Base-by-base conservation (phyloP, 2,888 invertebrate genomes). In the Drosophila phalerata region DNA sequence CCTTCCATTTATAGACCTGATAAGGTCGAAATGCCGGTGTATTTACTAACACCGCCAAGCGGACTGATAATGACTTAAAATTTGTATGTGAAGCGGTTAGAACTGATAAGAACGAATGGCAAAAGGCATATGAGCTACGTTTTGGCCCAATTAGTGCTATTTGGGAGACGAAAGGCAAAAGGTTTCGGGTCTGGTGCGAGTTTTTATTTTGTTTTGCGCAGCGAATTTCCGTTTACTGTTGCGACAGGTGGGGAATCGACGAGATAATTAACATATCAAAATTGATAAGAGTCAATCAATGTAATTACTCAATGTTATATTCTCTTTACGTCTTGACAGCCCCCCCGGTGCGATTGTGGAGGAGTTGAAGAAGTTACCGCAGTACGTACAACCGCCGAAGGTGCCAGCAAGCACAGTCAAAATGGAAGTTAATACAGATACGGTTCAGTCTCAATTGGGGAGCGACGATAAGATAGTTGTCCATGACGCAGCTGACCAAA, bases 341-440 rank as follows among this genome's bases (percentile, higher is more conserved):
- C 28, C 58, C 17, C 77, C 51, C 57, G 92, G 91, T 67, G 91
- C 91, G 25, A 88, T 91, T 78, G 92, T 90, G 56, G 92, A 92
- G 81, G 92, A 92, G 78, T 80, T 89, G 43, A 85, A 83, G 73
- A 91, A 90, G 58, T 70, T 88, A 19, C 87, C 88, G 10, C 65
- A 61, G 32, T 73, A 74, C 68, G 84, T 82, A 9, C 60, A 77
- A 58, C 85, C 89, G 22, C 78, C 84, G 22, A 91, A 83, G 49
- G 77, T 89, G 28, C 75, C 85, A 65, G 61, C 67, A 10, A 40
- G 25, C 38, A 42, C 22, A 45, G 63, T 51, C 66, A 73, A 78
- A 73, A 76, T 82, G 82, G 83, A 79, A 65, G 62, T 38, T 30
- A 67, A 28, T 49, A 58, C 49, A 49, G 40, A 56, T 62, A 65